Evolutionary conservation across 1,140 invertebrate genomes (phyloP).

Genomic region (Polyergus mexicanus): DNA sequence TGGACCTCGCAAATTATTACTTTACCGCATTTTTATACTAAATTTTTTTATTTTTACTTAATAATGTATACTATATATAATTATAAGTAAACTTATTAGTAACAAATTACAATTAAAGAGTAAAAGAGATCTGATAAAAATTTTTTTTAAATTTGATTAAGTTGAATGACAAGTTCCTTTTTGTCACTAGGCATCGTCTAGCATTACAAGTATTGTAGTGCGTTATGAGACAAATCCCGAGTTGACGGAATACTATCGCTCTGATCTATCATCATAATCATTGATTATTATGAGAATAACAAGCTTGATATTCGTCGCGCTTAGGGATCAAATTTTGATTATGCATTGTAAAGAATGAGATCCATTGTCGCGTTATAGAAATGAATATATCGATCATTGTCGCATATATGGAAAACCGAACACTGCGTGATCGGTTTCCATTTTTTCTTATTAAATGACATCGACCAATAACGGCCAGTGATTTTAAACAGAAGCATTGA

Average conservation of each 20-base stretch:
- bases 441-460: slow-evolving; percentile 28
- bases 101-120: neutral
- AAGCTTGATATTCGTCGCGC: neutral
- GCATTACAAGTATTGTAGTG: slow-evolving; percentile 25
- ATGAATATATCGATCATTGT: neutral
- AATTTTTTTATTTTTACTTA: neutral
- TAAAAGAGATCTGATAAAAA: neutral
- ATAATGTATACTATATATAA: neutral
- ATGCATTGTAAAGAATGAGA: neutral
- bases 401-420: neutral
- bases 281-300: slow-evolving; percentile 13
- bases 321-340: slow-evolving; percentile 25
- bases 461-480: slow-evolving; percentile 53
- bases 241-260: slow-evolving; percentile 2
- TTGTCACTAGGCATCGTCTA: neutral
- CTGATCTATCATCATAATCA: neutral
- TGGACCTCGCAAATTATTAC: neutral
- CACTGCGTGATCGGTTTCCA: neutral
- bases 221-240: neutral
- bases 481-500: slow-evolving; percentile 45
- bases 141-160: slow-evolving; percentile 2
- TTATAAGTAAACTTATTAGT: neutral
- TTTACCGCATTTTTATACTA: neutral
- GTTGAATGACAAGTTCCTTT: neutral
- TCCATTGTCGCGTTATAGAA: neutral